Evolutionary conservation across 2,888 invertebrate species (phyloP).

Genomic region (Leptinotarsa tumamoca): DNA sequence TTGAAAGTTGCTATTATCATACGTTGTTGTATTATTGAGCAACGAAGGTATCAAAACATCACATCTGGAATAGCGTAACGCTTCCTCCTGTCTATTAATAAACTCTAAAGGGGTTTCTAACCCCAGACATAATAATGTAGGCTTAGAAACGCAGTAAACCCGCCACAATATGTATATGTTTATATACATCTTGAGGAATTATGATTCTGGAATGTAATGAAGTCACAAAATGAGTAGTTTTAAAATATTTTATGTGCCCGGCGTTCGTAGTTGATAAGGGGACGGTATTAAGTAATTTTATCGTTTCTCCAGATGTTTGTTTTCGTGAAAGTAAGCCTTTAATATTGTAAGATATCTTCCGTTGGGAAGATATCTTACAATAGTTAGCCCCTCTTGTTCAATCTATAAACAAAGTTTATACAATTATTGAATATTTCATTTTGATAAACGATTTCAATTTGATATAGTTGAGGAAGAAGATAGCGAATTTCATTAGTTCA

Average conservation of each 20-base stretch:
- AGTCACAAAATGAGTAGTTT: background rate
- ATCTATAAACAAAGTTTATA: no score
- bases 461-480: no score
- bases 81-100: slow-evolving; percentile 13
- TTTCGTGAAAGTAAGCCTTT: background rate
- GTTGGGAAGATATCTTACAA: no score
- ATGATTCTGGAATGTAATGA: background rate
- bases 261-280: background rate
- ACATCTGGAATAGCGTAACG: background rate
- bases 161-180: background rate
- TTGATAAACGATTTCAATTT: no score
- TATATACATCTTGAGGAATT: background rate
- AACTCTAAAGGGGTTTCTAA: background rate
- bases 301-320: background rate
- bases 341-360: background rate
- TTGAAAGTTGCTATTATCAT: background rate
- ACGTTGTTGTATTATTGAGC: background rate
- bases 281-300: background rate
- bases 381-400: no score
- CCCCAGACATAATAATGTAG: slow-evolving; percentile 11
- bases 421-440: no score
- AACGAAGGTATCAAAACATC: background rate
- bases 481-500: no score
- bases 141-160: background rate
- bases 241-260: background rate